Percentiles rank a stretch among this genome's conserved stretches.
phyloP scores from a whole-genome alignment of 2,797 vertebrate genomes.

The Triplophysa bombifrons region DNA sequence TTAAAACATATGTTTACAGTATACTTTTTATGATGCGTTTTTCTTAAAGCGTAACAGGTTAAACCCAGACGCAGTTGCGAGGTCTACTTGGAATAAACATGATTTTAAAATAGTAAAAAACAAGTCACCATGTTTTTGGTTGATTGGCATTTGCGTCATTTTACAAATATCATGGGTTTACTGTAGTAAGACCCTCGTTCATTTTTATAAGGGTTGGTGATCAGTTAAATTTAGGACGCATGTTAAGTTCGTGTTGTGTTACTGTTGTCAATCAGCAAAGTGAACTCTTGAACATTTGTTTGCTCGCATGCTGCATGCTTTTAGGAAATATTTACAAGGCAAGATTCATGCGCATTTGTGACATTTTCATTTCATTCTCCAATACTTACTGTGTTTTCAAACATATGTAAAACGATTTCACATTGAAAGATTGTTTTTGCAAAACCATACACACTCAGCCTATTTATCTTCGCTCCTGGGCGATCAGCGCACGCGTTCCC shows the following conservation, averaged over 20 bases:
- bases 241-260: conserved; percentile 17
- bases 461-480: neutral
- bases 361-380: neutral
- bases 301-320: neutral
- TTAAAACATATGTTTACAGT: too few species aligned
- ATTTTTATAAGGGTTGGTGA: neutral
- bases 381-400: neutral
- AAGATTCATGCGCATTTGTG: neutral
- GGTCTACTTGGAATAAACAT: too few species aligned
- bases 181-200: too few species aligned
- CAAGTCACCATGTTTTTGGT: too few species aligned
- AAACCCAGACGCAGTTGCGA: neutral
- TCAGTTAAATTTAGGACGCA: neutral
- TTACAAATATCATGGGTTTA: too few species aligned
- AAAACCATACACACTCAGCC: neutral
- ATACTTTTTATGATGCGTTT: too few species aligned
- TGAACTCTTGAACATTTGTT: conserved; percentile 12
- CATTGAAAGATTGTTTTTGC: neutral
- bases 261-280: neutral
- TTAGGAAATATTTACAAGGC: neutral
- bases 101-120: too few species aligned
- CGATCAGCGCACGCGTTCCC: conserved; percentile 65
- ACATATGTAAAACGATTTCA: neutral
- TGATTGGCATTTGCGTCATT: too few species aligned
- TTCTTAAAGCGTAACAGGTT: neutral